A percentile compares a stretch with the other conserved stretches of the same genome.
These are phyloP conservation scores for Octopus sinensis DNA, from an alignment of 1,140 invertebrate genomes.

Conservation along the genomic window DNA sequence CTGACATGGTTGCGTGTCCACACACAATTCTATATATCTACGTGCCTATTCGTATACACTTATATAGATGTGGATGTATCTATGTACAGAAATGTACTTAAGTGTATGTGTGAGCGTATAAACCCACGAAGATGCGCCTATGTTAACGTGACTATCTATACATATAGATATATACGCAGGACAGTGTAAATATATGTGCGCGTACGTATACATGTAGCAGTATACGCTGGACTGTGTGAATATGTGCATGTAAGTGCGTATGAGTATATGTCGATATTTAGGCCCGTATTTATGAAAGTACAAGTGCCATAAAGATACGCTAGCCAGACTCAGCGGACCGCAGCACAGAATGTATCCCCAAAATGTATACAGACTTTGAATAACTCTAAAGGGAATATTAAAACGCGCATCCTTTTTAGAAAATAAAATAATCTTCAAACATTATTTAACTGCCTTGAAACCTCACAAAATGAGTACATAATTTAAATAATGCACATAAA, in stretches of 20 bases:
- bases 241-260: conserved; percentile 4
- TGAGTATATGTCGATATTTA: neutral
- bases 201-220: neutral
- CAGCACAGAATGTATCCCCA: too few species aligned
- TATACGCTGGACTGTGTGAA: neutral
- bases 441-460: too few species aligned
- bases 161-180: neutral
- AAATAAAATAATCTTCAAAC: too few species aligned
- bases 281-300: neutral
- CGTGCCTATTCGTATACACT: neutral
- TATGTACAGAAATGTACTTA: neutral
- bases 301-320: too few species aligned
- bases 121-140: neutral
- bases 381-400: too few species aligned
- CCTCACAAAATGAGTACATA: too few species aligned
- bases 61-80: neutral
- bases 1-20: neutral
- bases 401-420: too few species aligned
- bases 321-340: too few species aligned
- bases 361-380: too few species aligned
- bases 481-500: too few species aligned
- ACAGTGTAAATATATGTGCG: neutral
- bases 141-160: neutral
- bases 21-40: neutral
- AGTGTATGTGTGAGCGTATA: neutral